Conservation (phyloP, 1,140 invertebrate genomes). For the Danaus plexippus region DNA sequence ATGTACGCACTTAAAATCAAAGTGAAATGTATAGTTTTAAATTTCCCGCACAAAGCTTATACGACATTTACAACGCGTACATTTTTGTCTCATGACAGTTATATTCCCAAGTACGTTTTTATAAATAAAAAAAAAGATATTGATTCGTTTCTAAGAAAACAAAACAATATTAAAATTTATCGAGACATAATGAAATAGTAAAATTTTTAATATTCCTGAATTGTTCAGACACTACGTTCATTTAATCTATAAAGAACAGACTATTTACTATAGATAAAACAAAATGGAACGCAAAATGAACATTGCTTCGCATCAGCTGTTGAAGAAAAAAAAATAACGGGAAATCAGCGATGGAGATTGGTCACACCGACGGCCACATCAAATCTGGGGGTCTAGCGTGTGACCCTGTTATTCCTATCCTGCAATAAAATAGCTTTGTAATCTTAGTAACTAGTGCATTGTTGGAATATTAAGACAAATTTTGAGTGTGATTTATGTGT, state of each 20-base stretch:
- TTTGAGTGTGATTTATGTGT: slow-evolving; percentile 65
- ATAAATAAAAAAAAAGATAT: neutral
- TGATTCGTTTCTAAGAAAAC: neutral
- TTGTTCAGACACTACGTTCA: no score
- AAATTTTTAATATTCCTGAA: no score
- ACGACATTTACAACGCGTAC: slow-evolving; percentile 27
- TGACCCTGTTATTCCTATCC: slow-evolving; percentile 69
- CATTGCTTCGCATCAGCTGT: slow-evolving; percentile 67
- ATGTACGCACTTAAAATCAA: neutral
- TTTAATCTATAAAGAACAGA: no score
- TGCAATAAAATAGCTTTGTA: slow-evolving; percentile 69
- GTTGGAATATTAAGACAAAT: slow-evolving; percentile 53
- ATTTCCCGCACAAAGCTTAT: slow-evolving; percentile 34
- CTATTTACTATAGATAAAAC: neutral
- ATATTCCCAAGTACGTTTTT: slow-evolving; percentile 19
- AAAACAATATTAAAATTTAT: no score
- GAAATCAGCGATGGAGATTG: slow-evolving; percentile 62
- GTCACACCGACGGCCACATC: slow-evolving; percentile 70
- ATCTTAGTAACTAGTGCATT: slow-evolving; percentile 57
- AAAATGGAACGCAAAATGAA: slow-evolving; percentile 42
- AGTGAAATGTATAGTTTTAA: slow-evolving; percentile 20
- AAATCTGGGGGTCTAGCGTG: slow-evolving; percentile 69
- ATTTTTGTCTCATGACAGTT: slow-evolving; percentile 26
- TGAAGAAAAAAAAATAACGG: slow-evolving; percentile 66
- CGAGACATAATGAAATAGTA: no score